Conservation (phyloP, 2,888 invertebrate species). For the Himalopsyche japonica region DNA sequence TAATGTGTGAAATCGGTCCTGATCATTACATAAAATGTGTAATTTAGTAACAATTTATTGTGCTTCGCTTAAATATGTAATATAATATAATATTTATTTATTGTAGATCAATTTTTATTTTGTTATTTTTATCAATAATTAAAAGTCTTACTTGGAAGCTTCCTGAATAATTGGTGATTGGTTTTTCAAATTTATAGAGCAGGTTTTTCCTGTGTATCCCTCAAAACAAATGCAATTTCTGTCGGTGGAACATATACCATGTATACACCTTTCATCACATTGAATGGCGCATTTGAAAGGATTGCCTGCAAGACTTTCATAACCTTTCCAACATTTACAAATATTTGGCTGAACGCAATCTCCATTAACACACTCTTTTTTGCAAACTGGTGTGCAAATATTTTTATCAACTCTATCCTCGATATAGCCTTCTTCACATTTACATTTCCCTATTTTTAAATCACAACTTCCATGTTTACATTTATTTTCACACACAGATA, state of each 20-base stretch:
- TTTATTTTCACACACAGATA: neutral
- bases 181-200: neutral
- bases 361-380: conserved; percentile 25
- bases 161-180: neutral
- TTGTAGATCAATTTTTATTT: too few relatives aligned
- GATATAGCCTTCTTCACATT: conserved; percentile 46
- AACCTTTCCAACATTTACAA: conserved; percentile 44
- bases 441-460: conserved; percentile 14
- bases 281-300: neutral
- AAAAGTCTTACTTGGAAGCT: neutral
- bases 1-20: too few relatives aligned
- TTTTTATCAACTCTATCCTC: conserved; percentile 37
- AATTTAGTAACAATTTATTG: too few relatives aligned
- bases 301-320: neutral
- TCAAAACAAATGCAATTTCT: conserved; percentile 50
- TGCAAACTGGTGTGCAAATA: conserved; percentile 35
- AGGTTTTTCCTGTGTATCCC: conserved; percentile 33
- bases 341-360: conserved; percentile 43
- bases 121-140: too few relatives aligned
- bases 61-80: too few relatives aligned
- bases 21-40: too few relatives aligned
- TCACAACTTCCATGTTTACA: neutral
- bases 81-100: too few relatives aligned
- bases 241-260: conserved; percentile 38
- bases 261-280: neutral